Evolutionary conservation across 2,888 invertebrate genomes (phyloP), one percentile per base, ranked within the genome.

Genomic region (Bugula neritina): DNA sequence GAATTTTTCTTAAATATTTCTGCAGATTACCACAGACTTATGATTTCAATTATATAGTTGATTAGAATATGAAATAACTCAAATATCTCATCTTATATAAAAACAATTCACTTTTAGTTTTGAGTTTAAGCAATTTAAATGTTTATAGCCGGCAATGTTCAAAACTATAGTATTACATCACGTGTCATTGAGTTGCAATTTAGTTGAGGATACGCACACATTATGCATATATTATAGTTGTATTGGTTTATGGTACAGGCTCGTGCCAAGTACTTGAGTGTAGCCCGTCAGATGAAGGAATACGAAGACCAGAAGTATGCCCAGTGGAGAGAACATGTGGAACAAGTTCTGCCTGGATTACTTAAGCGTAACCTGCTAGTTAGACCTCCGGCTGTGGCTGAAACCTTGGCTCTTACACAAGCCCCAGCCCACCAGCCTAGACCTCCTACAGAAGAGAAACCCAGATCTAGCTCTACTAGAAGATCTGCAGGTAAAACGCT

Each of bases 291-390:
- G 54, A 89, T 94, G 86, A 91, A 89, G 78, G 86, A 87, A 0
- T 94, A 90, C 79, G 93, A 94, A 82, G 89, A 90, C 35, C 78
- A 80, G 0, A 90, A 90, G 78, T 92, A 89, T 77, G 88, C 88
- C 54, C 87, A 88, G n/a, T 94, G 92, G 90, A 84, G 89, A 25
- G 85, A 88, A 0, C 87, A 86, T 10, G 89, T 91, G 0, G 87
- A 89, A 0, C 85, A 86, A 1, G 86, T 89, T 17, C 88, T 92
- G 1, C 89, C 90, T 55, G 87, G 78, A 1, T 75, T 84, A 63
- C 76, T 84, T 54, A 82, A 82, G 73, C 75, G 80, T 21, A 83
- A 83, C 73, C 77, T 84, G 21, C 76, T 82, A 57, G 76, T 78
- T 17, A 82, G 80, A 74, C 73, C 76, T 23, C 54, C 34, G 5